phyloP scores from a whole-genome alignment of 1,140 invertebrate species.

The Drosophila tropicalis region DNA sequence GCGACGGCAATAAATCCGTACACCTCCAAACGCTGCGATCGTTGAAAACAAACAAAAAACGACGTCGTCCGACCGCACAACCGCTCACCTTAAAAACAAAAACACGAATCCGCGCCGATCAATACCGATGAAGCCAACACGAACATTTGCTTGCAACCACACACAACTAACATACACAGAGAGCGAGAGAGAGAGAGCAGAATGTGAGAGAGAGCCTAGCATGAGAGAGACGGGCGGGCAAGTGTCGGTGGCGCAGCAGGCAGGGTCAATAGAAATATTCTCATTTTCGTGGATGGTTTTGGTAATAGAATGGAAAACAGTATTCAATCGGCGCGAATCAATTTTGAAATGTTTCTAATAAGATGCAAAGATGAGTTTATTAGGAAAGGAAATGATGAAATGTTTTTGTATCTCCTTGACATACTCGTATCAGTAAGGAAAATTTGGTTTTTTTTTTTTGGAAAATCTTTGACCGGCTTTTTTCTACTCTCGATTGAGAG shows the following conservation, averaged over 20 bases:
- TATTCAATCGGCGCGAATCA: background rate
- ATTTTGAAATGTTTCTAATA: background rate
- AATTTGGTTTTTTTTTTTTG: too few species aligned
- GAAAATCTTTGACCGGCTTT: too few species aligned
- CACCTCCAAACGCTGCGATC: slow-evolving; percentile 64
- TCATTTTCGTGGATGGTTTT: slow-evolving; percentile 5
- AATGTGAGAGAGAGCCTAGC: background rate
- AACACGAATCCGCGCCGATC: too few species aligned
- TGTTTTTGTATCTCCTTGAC: background rate
- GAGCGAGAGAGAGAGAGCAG: too few species aligned
- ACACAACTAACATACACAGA: too few species aligned
- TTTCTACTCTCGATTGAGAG: too few species aligned
- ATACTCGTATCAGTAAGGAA: background rate
- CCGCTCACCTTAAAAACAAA: too few species aligned
- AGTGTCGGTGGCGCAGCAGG: slow-evolving; percentile 10
- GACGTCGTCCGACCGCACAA: too few species aligned
- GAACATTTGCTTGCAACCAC: too few species aligned
- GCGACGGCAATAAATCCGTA: slow-evolving; percentile 28
- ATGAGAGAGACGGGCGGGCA: slow-evolving; percentile 17
- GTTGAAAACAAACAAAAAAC: slow-evolving; percentile 47
- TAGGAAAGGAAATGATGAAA: background rate
- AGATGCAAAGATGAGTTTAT: slow-evolving; percentile 7
- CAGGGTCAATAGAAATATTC: slow-evolving; percentile 16
- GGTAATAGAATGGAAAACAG: background rate
- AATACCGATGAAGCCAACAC: too few species aligned